Evolutionary conservation across 2,888 invertebrate species (phyloP).

Genomic region (Netelia melanura): DNA sequence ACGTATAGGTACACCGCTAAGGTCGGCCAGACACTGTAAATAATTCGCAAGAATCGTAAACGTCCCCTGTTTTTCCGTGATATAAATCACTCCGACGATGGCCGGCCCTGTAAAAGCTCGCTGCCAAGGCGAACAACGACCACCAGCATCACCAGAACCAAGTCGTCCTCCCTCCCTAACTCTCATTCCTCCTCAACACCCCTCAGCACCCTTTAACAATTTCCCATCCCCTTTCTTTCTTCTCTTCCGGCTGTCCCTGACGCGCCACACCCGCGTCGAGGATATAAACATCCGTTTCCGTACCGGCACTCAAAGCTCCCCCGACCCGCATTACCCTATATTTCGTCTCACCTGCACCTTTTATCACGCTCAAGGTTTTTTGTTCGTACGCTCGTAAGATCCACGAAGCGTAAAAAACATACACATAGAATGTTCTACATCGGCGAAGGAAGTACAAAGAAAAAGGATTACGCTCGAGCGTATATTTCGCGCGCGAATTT

Average conservation of each 20-base stretch:
- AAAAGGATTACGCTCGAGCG: too few species aligned
- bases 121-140: slow-evolving; percentile 44
- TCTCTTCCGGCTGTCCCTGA: slow-evolving; percentile 59
- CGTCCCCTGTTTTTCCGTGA: slow-evolving; percentile 77
- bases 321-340: slow-evolving; percentile 17
- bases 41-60: slow-evolving; percentile 81
- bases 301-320: slow-evolving; percentile 36
- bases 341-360: slow-evolving; percentile 4
- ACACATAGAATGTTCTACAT: too few species aligned
- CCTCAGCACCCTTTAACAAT: slow-evolving; percentile 20
- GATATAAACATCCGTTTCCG: slow-evolving; percentile 73
- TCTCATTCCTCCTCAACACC: slow-evolving; percentile 30
- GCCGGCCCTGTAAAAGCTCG: slow-evolving; percentile 74
- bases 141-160: slow-evolving; percentile 48
- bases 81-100: slow-evolving; percentile 77
- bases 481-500: too few species aligned
- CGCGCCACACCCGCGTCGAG: slow-evolving; percentile 38
- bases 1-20: slow-evolving; percentile 17
- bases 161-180: slow-evolving; percentile 11
- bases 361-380: slow-evolving; percentile 29
- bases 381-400: slow-evolving; percentile 3
- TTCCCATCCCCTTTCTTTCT: slow-evolving; percentile 12
- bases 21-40: slow-evolving; percentile 75
- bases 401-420: neutral
- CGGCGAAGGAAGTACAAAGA: too few species aligned